Evolutionary conservation across 2,797 vertebrate species (phyloP).

Genomic region (Taeniopygia guttata): DNA sequence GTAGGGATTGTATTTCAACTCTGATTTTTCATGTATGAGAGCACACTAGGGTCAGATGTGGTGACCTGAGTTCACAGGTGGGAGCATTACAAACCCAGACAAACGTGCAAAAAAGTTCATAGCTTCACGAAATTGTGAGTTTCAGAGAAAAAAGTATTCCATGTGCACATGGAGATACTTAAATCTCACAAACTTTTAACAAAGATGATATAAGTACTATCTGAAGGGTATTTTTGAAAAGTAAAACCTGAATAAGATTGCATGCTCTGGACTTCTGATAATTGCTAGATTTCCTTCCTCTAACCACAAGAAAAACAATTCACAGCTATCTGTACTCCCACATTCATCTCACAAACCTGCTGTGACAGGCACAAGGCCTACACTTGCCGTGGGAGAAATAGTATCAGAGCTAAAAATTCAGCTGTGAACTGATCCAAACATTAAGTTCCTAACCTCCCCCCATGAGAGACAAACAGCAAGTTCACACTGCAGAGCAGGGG

Average conservation of each 20-base stretch:
- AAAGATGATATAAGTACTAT: neutral
- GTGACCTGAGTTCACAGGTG: neutral
- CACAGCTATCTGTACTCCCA: neutral
- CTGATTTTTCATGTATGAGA: neutral
- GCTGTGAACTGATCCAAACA: neutral
- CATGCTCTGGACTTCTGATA: neutral
- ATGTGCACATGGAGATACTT: neutral
- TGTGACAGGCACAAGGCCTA: neutral
- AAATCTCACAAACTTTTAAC: neutral
- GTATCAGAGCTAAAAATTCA: neutral
- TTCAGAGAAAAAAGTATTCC: neutral
- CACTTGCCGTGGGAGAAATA: neutral
- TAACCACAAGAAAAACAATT: neutral
- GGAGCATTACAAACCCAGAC: neutral
- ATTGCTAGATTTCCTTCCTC: neutral
- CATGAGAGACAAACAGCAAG: neutral
- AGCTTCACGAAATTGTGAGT: neutral
- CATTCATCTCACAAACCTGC: neutral
- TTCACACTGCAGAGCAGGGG: neutral
- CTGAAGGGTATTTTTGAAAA: neutral
- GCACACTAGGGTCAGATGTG: neutral
- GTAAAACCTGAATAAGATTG: neutral
- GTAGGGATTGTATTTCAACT: neutral
- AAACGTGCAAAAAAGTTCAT: neutral
- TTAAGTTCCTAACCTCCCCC: neutral